These are phyloP conservation scores for Drosophila nannoptera DNA, from an alignment of 1,140 invertebrate genomes.

Conservation along the genomic window DNA sequence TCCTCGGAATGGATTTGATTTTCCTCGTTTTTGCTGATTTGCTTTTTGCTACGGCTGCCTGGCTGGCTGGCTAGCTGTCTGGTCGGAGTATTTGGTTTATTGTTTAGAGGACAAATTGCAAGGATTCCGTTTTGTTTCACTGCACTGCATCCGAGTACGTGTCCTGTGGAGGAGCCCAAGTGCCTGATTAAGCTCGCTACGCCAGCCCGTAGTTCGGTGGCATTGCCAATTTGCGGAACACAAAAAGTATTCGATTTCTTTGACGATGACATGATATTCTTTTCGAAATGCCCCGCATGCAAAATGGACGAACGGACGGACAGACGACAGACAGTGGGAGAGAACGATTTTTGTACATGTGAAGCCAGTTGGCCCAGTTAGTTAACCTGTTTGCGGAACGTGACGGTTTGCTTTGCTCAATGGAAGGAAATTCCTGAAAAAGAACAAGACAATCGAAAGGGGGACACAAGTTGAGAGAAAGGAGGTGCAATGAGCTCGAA, in stretches of 20 bases:
- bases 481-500: too few species aligned
- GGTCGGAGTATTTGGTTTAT: slow-evolving; percentile 52
- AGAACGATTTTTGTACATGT: slow-evolving; percentile 4
- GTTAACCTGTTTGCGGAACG: slow-evolving; percentile 47
- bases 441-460: background rate
- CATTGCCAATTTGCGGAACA: slow-evolving; percentile 5
- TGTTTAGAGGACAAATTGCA: slow-evolving; percentile 69
- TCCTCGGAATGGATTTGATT: slow-evolving; percentile 48
- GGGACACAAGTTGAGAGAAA: background rate
- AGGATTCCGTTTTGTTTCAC: slow-evolving; percentile 48
- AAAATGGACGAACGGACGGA: slow-evolving; percentile 40
- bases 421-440: background rate
- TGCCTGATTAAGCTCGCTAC: slow-evolving; percentile 46
- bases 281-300: slow-evolving; percentile 38
- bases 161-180: slow-evolving; percentile 32
- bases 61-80: too few species aligned
- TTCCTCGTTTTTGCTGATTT: slow-evolving; percentile 53
- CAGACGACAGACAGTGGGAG: too few species aligned
- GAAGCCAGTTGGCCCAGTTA: slow-evolving; percentile 12
- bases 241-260: slow-evolving; percentile 26
- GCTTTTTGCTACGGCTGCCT: slow-evolving; percentile 48
- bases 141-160: slow-evolving; percentile 42
- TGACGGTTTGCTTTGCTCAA: slow-evolving; percentile 25
- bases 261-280: slow-evolving; percentile 11
- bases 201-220: background rate